Base-by-base conservation (phyloP, 2,113 vertebrate species). In the Balaenoptera acutorostrata region DNA sequence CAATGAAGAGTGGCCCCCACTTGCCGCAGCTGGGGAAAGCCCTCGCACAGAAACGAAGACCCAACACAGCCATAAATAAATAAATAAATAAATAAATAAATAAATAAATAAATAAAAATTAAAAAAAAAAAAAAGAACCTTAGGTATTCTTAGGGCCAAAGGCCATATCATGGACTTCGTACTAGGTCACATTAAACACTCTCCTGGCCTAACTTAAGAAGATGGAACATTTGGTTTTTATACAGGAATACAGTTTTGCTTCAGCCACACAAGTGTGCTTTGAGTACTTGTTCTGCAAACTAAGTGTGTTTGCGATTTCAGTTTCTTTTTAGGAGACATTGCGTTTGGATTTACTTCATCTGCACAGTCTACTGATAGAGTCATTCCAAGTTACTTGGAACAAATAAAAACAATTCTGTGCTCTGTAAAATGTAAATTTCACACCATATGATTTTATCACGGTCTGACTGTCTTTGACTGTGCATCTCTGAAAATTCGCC, bases 381-480 rank as follows among this genome's bases (percentile, higher is more conserved):
- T 27, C 18, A 3, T 17, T 74, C n/a, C 44, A 41, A 12, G 63
- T 72, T 64, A 71, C n/a, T 59, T 44, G 85, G 44, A 63, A 36
- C 36, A 57, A n/a, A 74, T 20, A 15, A 87, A 64, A 49, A 46
- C 31, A 55, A 6, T 57, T 75, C n/a, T 57, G 25, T 57, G 63
- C 68, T 87, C 17, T n/a, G 74, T 46, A 64, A 77, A 69, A 27
- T 29, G 12, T 31, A 27, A 18, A 57, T 77, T 83, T 68, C 4
- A 41, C 0, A 1, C 21, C 5, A 9, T 33, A 7, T 12, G 29
- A 52, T 49, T 63, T 74, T 20, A 33, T n/a, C 57, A 52, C 0
- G 1, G 39, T 52, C 20, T 81, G 25, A 20, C 3, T 2, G 7
- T 27, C 31, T 46, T n/a, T 41, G 64, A 66, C 33, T 14, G 27